These are phyloP conservation scores for Helicorthomorpha holstii DNA, from an alignment of 1,140 invertebrate genomes.

Conservation along the genomic window DNA sequence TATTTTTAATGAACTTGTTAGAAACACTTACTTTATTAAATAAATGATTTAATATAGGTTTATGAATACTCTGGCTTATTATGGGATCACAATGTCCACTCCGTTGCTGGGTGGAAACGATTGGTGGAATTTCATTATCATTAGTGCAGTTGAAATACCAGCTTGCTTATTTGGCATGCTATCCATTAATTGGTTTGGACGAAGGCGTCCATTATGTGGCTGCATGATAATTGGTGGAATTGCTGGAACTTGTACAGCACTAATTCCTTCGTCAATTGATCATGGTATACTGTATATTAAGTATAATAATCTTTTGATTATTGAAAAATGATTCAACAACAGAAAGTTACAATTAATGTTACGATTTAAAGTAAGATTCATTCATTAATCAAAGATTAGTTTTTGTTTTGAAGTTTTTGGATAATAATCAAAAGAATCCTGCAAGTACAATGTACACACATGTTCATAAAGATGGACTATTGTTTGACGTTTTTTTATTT, in stretches of 20 bases:
- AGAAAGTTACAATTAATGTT: too few species aligned
- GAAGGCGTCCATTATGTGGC: background rate
- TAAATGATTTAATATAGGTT: conserved; percentile 10
- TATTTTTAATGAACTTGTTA: background rate
- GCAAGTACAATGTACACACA: too few species aligned
- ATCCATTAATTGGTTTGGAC: conserved; percentile 2
- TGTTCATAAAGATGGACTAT: background rate
- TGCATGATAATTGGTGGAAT: conserved; percentile 11
- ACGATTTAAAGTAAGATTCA: too few species aligned
- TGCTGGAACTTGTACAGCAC: conserved; percentile 3
- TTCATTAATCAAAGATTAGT: too few species aligned
- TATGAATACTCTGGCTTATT: conserved; percentile 22
- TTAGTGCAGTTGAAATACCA: conserved; percentile 7
- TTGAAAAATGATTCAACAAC: too few species aligned
- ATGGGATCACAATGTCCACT: conserved; percentile 22
- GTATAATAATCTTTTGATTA: background rate
- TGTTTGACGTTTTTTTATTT: background rate
- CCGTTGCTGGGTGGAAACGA: conserved; percentile 20
- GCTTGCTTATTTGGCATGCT: conserved; percentile 6
- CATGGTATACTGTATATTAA: background rate
- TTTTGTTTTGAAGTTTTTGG: background rate
- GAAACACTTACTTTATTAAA: background rate
- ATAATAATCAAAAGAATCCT: background rate
- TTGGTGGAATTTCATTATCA: conserved; percentile 19
- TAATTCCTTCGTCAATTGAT: too few species aligned